Conservation (phyloP, 2,797 vertebrate species). For the Pyrocephalus nanus region DNA sequence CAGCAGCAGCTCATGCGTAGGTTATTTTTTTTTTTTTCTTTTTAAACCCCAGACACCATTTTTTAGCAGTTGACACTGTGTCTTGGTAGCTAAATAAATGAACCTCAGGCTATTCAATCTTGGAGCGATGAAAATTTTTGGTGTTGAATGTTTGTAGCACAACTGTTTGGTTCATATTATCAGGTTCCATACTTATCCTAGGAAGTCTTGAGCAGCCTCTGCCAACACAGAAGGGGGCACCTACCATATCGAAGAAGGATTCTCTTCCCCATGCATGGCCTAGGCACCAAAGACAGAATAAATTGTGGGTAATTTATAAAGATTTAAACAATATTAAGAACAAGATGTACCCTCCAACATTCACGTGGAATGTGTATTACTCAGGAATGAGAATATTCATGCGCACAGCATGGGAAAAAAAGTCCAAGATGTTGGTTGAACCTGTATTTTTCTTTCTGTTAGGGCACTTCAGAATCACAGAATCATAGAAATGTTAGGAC, state of each 20-base stretch:
- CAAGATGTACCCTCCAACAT: background rate
- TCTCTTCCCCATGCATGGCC: background rate
- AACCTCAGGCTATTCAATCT: background rate
- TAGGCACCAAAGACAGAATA: background rate
- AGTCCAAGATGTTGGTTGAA: background rate
- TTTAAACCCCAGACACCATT: background rate
- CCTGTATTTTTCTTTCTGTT: accelerated
- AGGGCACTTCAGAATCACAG: background rate
- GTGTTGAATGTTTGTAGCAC: background rate
- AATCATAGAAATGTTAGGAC: background rate
- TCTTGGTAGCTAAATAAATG: background rate
- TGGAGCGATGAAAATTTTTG: background rate
- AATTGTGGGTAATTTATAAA: background rate
- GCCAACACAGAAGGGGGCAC: background rate
- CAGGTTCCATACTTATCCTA: background rate
- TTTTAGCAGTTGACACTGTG: background rate
- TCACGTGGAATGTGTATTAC: background rate
- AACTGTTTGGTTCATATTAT: background rate
- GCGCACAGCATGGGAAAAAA: background rate
- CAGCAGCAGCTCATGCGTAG: background rate
- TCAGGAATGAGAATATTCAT: background rate
- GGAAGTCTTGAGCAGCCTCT: background rate
- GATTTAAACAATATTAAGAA: background rate
- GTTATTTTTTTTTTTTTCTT: background rate
- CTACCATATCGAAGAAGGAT: background rate